Evolutionary conservation across 1,140 invertebrate genomes (phyloP).

Genomic region (Hermatobates lingyangjiaoensis): DNA sequence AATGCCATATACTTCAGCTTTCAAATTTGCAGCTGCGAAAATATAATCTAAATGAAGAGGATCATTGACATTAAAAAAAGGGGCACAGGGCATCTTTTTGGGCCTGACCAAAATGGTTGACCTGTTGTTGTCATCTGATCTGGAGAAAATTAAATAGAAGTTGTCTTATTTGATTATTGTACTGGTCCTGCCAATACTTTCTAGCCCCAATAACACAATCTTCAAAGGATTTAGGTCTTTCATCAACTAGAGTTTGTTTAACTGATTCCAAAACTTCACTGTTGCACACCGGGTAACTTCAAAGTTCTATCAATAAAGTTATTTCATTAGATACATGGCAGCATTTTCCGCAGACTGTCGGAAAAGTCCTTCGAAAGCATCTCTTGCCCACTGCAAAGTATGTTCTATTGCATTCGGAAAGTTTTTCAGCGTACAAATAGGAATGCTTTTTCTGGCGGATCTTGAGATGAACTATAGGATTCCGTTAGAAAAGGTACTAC

Average conservation of each 20-base stretch:
- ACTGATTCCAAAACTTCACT: conserved; percentile 82
- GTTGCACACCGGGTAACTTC: conserved; percentile 75
- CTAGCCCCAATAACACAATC: conserved; percentile 89
- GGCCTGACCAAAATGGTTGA: conserved; percentile 96
- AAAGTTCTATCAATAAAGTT: conserved; percentile 69
- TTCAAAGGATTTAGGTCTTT: conserved; percentile 57
- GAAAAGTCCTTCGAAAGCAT: conserved; percentile 91
- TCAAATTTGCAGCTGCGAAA: conserved; percentile 76
- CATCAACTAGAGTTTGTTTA: conserved; percentile 69
- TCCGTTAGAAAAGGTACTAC: conserved; percentile 88
- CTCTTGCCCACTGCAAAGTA: conserved; percentile 93
- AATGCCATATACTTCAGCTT: conserved; percentile 80
- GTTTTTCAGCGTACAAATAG: conserved; percentile 96
- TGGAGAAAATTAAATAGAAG: conserved; percentile 88
- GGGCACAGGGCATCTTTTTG: conserved; percentile 84
- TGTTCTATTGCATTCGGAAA: conserved; percentile 99
- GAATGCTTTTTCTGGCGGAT: conserved; percentile 96
- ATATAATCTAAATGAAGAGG: conserved; percentile 83
- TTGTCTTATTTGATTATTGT: conserved; percentile 88
- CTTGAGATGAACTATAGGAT: conserved; percentile 94
- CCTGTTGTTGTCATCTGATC: conserved; percentile 83
- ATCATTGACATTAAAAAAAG: conserved; percentile 52
- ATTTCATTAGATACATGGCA: conserved; percentile 64
- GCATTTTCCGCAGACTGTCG: conserved; percentile 79
- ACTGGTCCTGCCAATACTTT: conserved; percentile 79